Evolutionary conservation across 1,140 invertebrate species (phyloP), one percentile per base, ranked within the genome.

Genomic region (Drosophila santomea): DNA sequence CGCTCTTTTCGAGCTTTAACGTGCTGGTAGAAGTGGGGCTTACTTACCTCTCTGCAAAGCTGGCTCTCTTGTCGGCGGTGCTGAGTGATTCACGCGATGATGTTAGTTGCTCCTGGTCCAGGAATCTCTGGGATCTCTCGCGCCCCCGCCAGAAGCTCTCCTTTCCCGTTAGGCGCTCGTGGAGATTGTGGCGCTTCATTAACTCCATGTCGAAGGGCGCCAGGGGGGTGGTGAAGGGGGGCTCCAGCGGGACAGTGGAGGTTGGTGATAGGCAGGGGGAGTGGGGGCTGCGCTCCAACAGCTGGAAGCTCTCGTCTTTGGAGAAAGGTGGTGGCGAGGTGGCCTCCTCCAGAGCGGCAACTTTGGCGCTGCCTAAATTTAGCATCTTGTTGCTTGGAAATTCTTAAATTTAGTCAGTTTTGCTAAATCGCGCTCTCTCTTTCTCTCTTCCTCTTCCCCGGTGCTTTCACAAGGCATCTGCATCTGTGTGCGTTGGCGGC

Each of bases 171-270:
- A 88, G 47, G 11, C 75, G 76, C 4, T 66, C 77, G 28, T 63
- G 54, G 28, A 88, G 44, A 2, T 61, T 51, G 48, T 15, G 72
- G 15, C 71, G 64, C 15, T 84, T 68, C 36, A 90, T 59, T 36
- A 91, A 55, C 25, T 91, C 88, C 80, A 81, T 74, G 10, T 90
- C 68, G 41, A 64, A 88, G 20, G 88, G 80, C 0, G 88, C 88
- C 11, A 91, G 61, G 0, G 82, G 88, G 2, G 88, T 76, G 28
- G 60, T 72, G 48, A 64, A 91, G 0, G 80, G 88, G 7, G 62
- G 77, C 28, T 80, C 52, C 20, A 89, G 14, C 5, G 50, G 35
- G 14, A 39, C 38, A 14, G 38, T 32, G 32, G 14, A 14, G 38
- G 38, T 39, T 7, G 32, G 32, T 0, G 32, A 32, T 32, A 32